Conservation (phyloP, 2,888 invertebrate species). For the Cataglyphis altisquamis region DNA sequence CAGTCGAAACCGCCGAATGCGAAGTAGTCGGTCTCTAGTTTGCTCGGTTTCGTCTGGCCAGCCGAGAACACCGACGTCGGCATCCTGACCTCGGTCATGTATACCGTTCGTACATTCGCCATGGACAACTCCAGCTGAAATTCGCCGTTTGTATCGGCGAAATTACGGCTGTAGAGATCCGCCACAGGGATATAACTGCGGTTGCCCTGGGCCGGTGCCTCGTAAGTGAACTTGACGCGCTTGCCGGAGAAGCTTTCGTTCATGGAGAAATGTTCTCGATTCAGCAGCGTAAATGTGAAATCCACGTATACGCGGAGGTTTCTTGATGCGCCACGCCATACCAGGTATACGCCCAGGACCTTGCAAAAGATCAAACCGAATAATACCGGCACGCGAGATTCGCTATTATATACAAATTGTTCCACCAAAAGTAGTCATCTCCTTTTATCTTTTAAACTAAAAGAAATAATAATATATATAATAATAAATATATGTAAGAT, state of each 20-base stretch:
- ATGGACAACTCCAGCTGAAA: slow-evolving; percentile 93
- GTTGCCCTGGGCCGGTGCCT: slow-evolving; percentile 91
- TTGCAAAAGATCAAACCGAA: slow-evolving; percentile 52
- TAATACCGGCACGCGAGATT: neutral
- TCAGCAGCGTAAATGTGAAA: slow-evolving; percentile 93
- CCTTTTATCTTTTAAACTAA: no score
- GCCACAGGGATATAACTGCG: slow-evolving; percentile 91
- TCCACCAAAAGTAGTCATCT: no score
- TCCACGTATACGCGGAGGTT: slow-evolving; percentile 93
- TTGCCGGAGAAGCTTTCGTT: slow-evolving; percentile 94
- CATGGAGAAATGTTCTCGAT: slow-evolving; percentile 93
- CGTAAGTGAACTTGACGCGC: slow-evolving; percentile 90
- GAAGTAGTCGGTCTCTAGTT: slow-evolving; percentile 90
- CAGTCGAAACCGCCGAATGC: slow-evolving; percentile 94
- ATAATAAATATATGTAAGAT: no score
- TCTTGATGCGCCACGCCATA: slow-evolving; percentile 92
- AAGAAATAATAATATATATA: no score
- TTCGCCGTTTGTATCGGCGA: slow-evolving; percentile 93
- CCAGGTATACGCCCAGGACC: slow-evolving; percentile 92
- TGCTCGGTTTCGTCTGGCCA: slow-evolving; percentile 83
- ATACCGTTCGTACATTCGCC: slow-evolving; percentile 92
- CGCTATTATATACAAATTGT: neutral
- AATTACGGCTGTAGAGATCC: slow-evolving; percentile 91
- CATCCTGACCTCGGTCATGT: slow-evolving; percentile 89
- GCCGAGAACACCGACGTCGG: slow-evolving; percentile 82